Conservation (phyloP, 2,888 invertebrate species). For the Chrysotoxum bicinctum region DNA sequence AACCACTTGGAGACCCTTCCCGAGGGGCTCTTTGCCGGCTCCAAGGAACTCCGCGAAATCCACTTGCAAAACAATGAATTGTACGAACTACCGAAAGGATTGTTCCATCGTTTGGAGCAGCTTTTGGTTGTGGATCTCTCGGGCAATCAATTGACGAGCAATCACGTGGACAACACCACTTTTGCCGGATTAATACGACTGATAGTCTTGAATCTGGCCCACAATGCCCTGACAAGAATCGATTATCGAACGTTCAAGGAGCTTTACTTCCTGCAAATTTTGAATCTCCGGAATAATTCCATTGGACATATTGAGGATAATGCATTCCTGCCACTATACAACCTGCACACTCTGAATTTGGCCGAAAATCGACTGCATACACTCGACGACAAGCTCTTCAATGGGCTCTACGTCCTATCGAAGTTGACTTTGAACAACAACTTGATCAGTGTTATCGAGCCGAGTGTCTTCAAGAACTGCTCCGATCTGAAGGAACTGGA, state of each 20-base stretch:
- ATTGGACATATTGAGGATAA: conserved; percentile 94
- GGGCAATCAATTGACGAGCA: conserved; percentile 92
- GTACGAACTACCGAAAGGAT: conserved; percentile 90
- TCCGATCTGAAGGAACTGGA: conserved; percentile 94
- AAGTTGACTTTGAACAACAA: conserved; percentile 94
- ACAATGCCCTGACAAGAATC: conserved; percentile 91
- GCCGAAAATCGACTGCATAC: conserved; percentile 93
- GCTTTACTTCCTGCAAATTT: conserved; percentile 91
- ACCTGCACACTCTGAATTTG: conserved; percentile 93
- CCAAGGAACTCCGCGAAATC: conserved; percentile 91
- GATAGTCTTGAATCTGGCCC: conserved; percentile 92
- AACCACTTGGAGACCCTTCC: conserved; percentile 92
- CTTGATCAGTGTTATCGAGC: conserved; percentile 89
- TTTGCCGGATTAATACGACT: conserved; percentile 92
- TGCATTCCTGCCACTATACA: conserved; percentile 93
- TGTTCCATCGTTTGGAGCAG: conserved; percentile 92
- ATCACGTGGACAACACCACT: conserved; percentile 92
- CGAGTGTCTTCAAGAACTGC: conserved; percentile 92
- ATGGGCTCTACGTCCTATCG: conserved; percentile 91
- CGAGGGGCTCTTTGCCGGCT: conserved; percentile 90
- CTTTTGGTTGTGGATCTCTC: conserved; percentile 92
- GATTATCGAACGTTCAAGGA: conserved; percentile 93
- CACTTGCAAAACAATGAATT: conserved; percentile 93
- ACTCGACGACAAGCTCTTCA: conserved; percentile 91
- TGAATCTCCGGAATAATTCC: conserved; percentile 92